Percentiles rank a stretch among this genome's conserved stretches.
phyloP scores from a whole-genome alignment of 2,797 vertebrate genomes.

The Poeciliopsis turneri region DNA sequence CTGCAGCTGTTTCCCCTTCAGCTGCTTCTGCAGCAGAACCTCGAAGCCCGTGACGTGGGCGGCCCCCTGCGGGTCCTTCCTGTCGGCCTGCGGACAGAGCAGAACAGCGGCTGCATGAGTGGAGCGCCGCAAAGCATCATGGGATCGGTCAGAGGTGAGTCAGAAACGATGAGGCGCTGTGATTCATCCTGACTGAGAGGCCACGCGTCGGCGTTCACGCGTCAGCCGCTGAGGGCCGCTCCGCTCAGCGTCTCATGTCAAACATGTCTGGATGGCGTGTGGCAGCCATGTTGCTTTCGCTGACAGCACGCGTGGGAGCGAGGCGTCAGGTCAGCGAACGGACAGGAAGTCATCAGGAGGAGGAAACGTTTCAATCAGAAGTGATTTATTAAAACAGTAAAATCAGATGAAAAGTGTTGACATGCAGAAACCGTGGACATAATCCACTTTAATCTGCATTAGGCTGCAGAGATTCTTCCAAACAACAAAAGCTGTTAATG shows the following conservation, averaged over 20 bases:
- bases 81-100: conserved; percentile 85
- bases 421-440: conserved; percentile 9
- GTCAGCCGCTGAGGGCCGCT: conserved; percentile 26
- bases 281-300: conserved; percentile 11
- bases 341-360: background rate
- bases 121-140: conserved; percentile 22
- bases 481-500: background rate
- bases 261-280: background rate
- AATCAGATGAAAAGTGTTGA: conserved; percentile 13
- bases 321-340: conserved; percentile 28
- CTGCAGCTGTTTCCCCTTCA: conserved; percentile 98
- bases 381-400: conserved; percentile 22
- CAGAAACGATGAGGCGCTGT: conserved; percentile 26
- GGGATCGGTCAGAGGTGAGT: conserved; percentile 32
- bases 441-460: conserved; percentile 14
- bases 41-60: conserved; percentile 91
- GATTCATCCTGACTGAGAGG: conserved; percentile 54
- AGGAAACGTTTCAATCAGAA: conserved; percentile 31
- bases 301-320: conserved; percentile 18
- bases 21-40: conserved; percentile 95
- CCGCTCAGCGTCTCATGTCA: conserved; percentile 18
- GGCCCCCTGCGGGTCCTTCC: conserved; percentile 92
- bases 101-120: conserved; percentile 11
- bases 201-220: conserved; percentile 41
- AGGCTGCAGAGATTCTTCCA: background rate